A percentile compares a stretch with the other conserved stretches of the same genome.
Evolutionary conservation across 2,113 vertebrate species (phyloP).

Genomic region (Dunckerocampus dactyliophorus): DNA sequence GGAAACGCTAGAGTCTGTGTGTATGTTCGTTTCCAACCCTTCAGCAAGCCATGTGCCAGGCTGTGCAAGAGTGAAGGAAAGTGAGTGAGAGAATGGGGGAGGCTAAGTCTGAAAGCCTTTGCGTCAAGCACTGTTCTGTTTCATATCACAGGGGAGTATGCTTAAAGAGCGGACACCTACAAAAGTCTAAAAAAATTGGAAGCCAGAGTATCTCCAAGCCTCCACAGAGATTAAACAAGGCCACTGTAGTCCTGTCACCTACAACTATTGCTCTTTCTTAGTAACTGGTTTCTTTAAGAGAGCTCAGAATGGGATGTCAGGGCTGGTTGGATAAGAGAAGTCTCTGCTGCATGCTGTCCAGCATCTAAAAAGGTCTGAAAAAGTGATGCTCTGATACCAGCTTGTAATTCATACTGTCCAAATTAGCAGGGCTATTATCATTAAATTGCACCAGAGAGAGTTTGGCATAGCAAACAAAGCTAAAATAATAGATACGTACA

Average conservation of each 20-base stretch:
- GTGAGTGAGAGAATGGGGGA: conserved; percentile 16
- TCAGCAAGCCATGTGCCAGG: not conserved
- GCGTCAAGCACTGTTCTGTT: not conserved
- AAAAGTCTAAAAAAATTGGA: not conserved
- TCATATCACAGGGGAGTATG: not conserved
- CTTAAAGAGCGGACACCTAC: not conserved
- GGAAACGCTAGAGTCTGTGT: not conserved
- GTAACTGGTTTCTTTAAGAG: not conserved
- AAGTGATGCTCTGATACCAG: too few relatives aligned
- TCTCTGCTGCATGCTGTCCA: too few relatives aligned
- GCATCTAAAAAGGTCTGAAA: too few relatives aligned
- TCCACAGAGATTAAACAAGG: not conserved
- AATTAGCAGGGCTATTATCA: too few relatives aligned
- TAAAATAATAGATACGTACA: too few relatives aligned
- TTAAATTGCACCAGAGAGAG: too few relatives aligned
- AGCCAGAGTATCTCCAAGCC: not conserved
- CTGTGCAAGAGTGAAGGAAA: not conserved
- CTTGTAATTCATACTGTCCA: too few relatives aligned
- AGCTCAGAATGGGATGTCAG: too few relatives aligned
- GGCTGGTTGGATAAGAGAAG: too few relatives aligned
- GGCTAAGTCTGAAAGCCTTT: conserved; percentile 26
- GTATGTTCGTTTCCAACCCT: not conserved
- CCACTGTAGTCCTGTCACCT: not conserved
- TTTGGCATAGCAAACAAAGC: too few relatives aligned
- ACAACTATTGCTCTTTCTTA: not conserved